A percentile compares a stretch with the other conserved stretches of the same genome.
phyloP scores from a whole-genome alignment of 2,888 invertebrate genomes.

The Acrobasis consociella region DNA sequence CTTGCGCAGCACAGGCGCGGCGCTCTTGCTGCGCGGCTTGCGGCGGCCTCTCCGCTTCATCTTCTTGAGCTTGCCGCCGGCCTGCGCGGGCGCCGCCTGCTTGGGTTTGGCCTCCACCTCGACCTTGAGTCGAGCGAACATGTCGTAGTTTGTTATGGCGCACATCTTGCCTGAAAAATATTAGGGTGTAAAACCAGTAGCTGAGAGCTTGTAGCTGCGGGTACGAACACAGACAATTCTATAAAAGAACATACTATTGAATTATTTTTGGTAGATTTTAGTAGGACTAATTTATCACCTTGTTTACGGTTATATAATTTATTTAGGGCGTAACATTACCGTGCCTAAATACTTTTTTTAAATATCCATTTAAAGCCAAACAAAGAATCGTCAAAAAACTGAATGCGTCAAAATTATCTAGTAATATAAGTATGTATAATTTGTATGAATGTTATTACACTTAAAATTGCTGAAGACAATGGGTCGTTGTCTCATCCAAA shows the following conservation, averaged over 20 bases:
- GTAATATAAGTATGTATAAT: neutral
- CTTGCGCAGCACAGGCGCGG: conserved; percentile 59
- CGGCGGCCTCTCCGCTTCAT: conserved; percentile 57
- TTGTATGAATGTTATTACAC: conserved; percentile 5
- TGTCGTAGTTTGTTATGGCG: conserved; percentile 75
- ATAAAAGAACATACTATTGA: no score
- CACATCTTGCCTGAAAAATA: conserved; percentile 71
- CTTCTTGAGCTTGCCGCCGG: conserved; percentile 55
- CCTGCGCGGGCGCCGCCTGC: conserved; percentile 49
- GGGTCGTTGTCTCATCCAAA: neutral
- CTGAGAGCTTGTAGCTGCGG: no score
- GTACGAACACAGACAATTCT: no score
- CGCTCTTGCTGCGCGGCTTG: conserved; percentile 72
- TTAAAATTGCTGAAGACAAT: conserved; percentile 17
- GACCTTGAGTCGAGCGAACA: conserved; percentile 74
- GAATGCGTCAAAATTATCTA: neutral
- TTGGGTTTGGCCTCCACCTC: conserved; percentile 70
- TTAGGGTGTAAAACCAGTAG: no score
- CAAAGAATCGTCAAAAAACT: neutral
- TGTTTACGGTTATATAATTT: no score
- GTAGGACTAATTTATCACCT: no score
- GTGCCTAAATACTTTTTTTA: no score
- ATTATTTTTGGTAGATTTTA: no score
- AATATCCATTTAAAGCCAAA: no score
- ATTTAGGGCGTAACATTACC: no score